Percentiles rank a stretch among this genome's conserved stretches.
These are phyloP conservation scores for Chrysocyon brachyurus DNA, from an alignment of 2,797 vertebrate species.

Conservation along the genomic window DNA sequence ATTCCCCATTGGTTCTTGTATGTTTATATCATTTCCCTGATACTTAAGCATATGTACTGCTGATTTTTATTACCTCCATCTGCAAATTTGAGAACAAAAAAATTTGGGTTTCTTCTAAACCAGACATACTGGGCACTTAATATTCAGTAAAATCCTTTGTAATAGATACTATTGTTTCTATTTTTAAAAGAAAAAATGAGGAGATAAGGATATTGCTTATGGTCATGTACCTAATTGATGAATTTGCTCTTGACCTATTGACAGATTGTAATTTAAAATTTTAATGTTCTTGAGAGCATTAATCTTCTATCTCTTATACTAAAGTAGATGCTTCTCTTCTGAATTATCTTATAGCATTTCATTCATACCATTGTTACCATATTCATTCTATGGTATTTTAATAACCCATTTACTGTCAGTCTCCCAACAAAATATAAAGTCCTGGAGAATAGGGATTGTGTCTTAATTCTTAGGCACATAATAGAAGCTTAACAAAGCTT, in stretches of 20 bases:
- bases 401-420: background rate
- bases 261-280: background rate
- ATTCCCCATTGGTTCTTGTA: background rate
- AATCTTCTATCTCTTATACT: background rate
- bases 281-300: background rate
- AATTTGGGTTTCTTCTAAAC: background rate
- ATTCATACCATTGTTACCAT: background rate
- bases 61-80: background rate
- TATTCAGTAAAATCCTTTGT: constrained; percentile 6
- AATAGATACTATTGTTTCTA: background rate
- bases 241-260: background rate
- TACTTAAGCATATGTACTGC: background rate
- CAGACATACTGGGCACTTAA: background rate
- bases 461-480: background rate
- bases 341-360: background rate
- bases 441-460: background rate
- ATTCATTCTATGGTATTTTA: background rate
- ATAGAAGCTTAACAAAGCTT: background rate
- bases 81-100: background rate
- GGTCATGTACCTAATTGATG: background rate
- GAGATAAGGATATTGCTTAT: background rate
- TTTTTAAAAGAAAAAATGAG: constrained; percentile 39
- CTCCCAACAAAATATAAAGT: background rate
- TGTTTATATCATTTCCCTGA: background rate
- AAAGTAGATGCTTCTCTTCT: background rate